Base-by-base conservation (phyloP, 2,888 invertebrate genomes). In the Andrena praecox region DNA sequence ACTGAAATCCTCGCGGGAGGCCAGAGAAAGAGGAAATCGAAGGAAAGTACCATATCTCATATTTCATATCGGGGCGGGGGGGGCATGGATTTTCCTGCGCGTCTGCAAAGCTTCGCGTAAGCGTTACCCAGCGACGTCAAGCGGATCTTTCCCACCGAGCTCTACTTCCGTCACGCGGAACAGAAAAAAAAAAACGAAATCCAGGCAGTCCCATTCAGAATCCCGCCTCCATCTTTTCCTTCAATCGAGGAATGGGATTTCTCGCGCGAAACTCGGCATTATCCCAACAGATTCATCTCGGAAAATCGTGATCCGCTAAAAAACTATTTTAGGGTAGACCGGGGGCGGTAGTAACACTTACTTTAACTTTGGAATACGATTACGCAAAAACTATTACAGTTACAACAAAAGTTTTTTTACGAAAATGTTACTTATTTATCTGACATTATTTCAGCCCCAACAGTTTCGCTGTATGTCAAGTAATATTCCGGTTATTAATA, bases 61-160 rank as follows among this genome's bases (percentile, higher is more conserved):
- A 93, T 93, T 93, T 93, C 93, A 92, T 90, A 87, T 88, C 90
- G 90, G 89, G 91, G 2, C 20, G 90, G 92, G 27, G 35, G 60
- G 67, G 92, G 91, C 93, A 88, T 91, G 93, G 93, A 93, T 93
- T 93, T 93, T 92, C 90, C 86, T 87, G 74, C 85, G 88, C 87
- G 90, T 90, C 89, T 89, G 87, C 86, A 84, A 89, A 89, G 86
- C 89, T 89, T 88, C 89, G 90, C 85, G 89, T 90, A 85, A 86
- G 93, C 92, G 93, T 93, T 92, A 93, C 90, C 87, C 84, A 81
- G 82, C 87, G 91, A 91, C 92, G 93, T 93, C 92, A 91, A 92
- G 92, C 93, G 91, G 91, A 89, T 91, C 77, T 74, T 77, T 64
- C 67, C 54, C 60, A 48, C 70, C 68, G 35, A 69, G 68, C 62